Evolutionary conservation across 2,113 vertebrate species (phyloP).

Genomic region (Dicaeum eximium): DNA sequence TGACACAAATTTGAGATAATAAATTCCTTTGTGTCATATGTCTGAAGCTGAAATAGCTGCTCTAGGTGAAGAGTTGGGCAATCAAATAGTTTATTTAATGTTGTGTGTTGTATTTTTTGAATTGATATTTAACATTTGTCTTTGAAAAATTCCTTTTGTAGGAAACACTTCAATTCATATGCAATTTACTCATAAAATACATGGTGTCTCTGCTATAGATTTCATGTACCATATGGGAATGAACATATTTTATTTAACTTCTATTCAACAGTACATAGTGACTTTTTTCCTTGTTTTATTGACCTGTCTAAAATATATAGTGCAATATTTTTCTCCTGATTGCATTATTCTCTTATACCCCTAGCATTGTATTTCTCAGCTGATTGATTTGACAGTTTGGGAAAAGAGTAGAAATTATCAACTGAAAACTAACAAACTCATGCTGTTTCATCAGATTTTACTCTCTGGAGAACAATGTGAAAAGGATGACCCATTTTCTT

Average conservation of each 20-base stretch:
- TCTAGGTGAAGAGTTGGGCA: background rate
- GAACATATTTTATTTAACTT: background rate
- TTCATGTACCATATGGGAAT: background rate
- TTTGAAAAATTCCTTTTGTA: background rate
- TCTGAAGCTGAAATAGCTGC: background rate
- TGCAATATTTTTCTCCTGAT: background rate
- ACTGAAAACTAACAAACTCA: background rate
- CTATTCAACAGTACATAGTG: background rate
- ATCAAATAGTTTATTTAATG: background rate
- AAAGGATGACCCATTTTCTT: background rate
- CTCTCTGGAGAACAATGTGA: background rate
- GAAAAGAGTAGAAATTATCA: slow-evolving; percentile 5
- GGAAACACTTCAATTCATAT: background rate
- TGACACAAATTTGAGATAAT: background rate
- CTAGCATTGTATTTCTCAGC: background rate
- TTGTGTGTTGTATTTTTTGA: background rate
- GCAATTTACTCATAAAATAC: background rate
- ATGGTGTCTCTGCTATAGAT: background rate
- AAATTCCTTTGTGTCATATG: background rate
- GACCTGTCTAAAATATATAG: background rate
- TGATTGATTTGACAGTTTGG: background rate
- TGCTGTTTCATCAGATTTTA: background rate
- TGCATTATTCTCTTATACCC: background rate
- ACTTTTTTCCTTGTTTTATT: background rate
- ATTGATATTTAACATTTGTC: background rate